Conservation (phyloP, 2,888 invertebrate species). For the Eustalomyia histrio region DNA sequence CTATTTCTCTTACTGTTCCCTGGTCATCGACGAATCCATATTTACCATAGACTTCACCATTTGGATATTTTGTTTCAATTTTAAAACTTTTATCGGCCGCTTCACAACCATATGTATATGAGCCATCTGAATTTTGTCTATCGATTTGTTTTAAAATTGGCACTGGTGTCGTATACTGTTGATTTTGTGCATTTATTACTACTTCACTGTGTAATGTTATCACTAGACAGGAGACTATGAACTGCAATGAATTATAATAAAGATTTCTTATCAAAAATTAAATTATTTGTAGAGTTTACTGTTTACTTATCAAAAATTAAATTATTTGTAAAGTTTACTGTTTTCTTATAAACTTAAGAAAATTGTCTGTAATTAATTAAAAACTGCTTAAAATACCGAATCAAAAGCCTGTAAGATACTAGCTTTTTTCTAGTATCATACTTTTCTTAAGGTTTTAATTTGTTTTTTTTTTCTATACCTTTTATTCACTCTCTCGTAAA, state of each 20-base stretch:
- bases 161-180: constrained; percentile 86
- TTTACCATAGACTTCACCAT: constrained; percentile 92
- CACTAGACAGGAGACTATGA: constrained; percentile 63
- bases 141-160: constrained; percentile 91
- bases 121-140: constrained; percentile 91
- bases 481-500: too few species aligned
- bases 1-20: constrained; percentile 88
- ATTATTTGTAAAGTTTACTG: too few species aligned
- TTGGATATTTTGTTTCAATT: constrained; percentile 91
- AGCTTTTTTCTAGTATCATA: too few species aligned
- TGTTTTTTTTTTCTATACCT: too few species aligned
- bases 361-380: too few species aligned
- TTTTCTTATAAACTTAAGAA: too few species aligned
- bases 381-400: too few species aligned
- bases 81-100: constrained; percentile 92
- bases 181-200: constrained; percentile 72
- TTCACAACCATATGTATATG: constrained; percentile 93
- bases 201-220: constrained; percentile 65
- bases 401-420: too few species aligned
- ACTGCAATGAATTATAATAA: constrained; percentile 46
- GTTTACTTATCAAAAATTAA: too few species aligned
- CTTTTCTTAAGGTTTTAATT: too few species aligned
- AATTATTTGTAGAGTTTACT: too few species aligned
- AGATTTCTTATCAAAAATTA: constrained; percentile 1
- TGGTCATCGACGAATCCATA: constrained; percentile 92